Evolutionary conservation across 2,888 invertebrate genomes (phyloP).

Genomic region (Spodoptera picta): DNA sequence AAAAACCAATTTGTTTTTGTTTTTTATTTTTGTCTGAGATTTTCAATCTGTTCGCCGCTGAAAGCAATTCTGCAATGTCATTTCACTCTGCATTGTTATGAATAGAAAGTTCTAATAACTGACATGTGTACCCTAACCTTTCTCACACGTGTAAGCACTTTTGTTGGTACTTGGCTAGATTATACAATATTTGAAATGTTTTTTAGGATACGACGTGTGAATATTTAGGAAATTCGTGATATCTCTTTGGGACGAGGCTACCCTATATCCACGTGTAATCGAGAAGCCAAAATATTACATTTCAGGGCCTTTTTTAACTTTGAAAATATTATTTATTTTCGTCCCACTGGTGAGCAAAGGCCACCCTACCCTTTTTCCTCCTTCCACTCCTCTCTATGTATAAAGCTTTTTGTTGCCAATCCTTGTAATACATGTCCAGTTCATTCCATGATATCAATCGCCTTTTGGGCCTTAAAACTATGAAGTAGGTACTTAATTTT

Average conservation of each 20-base stretch:
- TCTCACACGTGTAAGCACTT: neutral
- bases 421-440: no score
- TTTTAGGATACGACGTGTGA: neutral
- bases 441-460: no score
- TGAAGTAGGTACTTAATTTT: no score
- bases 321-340: no score
- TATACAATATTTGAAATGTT: neutral
- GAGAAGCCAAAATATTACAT: no score
- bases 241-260: neutral
- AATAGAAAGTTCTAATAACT: slow-evolving; percentile 21
- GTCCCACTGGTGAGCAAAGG: no score
- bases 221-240: neutral
- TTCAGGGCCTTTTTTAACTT: no score
- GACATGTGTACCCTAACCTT: slow-evolving; percentile 6
- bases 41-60: slow-evolving; percentile 32
- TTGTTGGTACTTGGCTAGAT: slow-evolving; percentile 5
- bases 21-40: slow-evolving; percentile 38
- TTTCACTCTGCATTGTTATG: slow-evolving; percentile 17
- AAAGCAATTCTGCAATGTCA: slow-evolving; percentile 21
- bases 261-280: no score
- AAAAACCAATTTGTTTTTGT: neutral
- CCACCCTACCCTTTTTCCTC: no score
- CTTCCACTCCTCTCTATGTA: no score
- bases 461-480: no score
- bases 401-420: no score